Base-by-base conservation (phyloP, 2,888 invertebrate species). In the Mesorhabditis sp. region DNA sequence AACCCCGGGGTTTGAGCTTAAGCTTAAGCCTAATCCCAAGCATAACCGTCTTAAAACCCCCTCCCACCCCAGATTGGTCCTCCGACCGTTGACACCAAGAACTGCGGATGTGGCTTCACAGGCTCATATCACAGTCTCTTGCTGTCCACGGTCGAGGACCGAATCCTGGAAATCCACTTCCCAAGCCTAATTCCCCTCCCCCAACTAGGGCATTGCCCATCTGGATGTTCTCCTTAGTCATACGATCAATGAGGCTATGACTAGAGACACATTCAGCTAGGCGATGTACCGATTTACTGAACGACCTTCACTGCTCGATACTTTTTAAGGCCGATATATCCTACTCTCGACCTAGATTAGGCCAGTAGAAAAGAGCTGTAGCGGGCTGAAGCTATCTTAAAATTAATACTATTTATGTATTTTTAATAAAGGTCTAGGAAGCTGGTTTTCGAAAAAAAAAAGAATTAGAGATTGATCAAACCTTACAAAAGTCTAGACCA, bases 231-330 rank as follows among this genome's bases (percentile, higher is more conserved):
- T 70, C 70, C 70, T 72, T 74, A 68, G 76, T 76, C 76, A 71
- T 76, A 76, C 68, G 45, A 42, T 44, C 43, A 50, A n/a, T 5
- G 44, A 63, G 65, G 62, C 10, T 77, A 77, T 75, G 77, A 77
- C 77, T 77, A 77, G 77, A 77, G 77, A 75, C 77, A 77, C 75
- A 77, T 77, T 77, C 77, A 77, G 77, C 77, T 74, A 68, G 75
- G 77, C 74, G 63, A 15, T 62, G 63, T 62, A 1, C 13, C 6
- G 41, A n/a, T 7, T 28, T 28, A 1, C 28, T 28, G 28, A 28
- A 28, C 28, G 28, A 28, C 28, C 28, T 2, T 28, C 28, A 28
- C 28, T 28, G 28, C 28, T 28, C 1, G 28, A 28, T 28, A 28
- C 28, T 28, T 28, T 28, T 28, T 28, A 1, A 28, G 28, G 28